A percentile compares a stretch with the other conserved stretches of the same genome.
phyloP scores from a whole-genome alignment of 1,140 invertebrate genomes.

The Zaprionus gabonicus region DNA sequence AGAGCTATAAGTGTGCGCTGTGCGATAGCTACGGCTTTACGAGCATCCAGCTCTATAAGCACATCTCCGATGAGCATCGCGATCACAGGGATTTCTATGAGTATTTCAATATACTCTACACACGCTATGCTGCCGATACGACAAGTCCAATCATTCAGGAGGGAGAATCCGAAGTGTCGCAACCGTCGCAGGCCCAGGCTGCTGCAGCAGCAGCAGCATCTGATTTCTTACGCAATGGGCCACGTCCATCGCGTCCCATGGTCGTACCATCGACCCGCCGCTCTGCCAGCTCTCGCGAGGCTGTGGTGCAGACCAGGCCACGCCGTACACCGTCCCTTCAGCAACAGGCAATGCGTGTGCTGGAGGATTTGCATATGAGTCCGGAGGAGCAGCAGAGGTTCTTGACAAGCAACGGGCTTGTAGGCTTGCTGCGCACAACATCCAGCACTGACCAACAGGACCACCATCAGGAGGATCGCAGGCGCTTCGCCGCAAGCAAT shows the following conservation, averaged over 20 bases:
- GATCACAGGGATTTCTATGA: slow-evolving; percentile 34
- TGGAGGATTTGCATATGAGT: not conserved
- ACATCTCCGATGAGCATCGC: slow-evolving; percentile 23
- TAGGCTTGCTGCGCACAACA: not conserved
- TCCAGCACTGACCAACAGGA: not conserved
- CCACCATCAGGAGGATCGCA: not conserved
- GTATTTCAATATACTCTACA: slow-evolving; percentile 29
- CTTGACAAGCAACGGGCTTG: not conserved
- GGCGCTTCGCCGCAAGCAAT: not conserved
- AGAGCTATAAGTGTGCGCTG: slow-evolving; percentile 61
- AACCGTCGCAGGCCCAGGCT: not conserved
- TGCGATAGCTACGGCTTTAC: slow-evolving; percentile 29
- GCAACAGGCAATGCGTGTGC: not conserved
- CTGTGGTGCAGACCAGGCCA: not conserved
- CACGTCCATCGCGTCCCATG: not conserved
- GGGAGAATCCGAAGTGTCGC: too few species aligned
- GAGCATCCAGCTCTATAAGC: slow-evolving; percentile 7
- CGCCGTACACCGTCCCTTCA: not conserved
- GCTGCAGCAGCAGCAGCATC: not conserved
- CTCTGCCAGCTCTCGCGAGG: not conserved
- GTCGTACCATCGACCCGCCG: not conserved
- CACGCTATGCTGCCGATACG: slow-evolving; percentile 1
- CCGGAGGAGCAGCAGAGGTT: not conserved
- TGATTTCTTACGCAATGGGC: not conserved
- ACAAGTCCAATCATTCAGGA: not conserved